phyloP scores from a whole-genome alignment of 92 coral and sea anemone genomes.

The Parazoanthus darwini region DNA sequence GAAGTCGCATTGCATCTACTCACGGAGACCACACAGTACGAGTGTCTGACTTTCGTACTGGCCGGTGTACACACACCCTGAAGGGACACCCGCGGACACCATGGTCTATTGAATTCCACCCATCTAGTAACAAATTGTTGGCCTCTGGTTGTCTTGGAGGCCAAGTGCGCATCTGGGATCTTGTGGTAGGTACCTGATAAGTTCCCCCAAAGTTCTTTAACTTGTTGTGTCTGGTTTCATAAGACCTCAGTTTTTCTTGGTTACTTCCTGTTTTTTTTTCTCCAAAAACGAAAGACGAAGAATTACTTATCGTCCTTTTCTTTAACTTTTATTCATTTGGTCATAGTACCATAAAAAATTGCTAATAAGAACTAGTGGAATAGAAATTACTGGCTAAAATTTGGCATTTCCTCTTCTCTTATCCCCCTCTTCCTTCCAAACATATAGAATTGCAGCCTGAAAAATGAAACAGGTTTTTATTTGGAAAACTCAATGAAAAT shows the following conservation, averaged over 20 bases:
- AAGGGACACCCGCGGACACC: slow-evolving; percentile 95
- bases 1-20: slow-evolving; percentile 86
- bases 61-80: slow-evolving; percentile 66
- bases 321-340: background rate
- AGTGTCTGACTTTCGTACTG: slow-evolving; percentile 70
- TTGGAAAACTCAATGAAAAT: too few species aligned
- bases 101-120: slow-evolving; percentile 89
- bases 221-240: too few species aligned
- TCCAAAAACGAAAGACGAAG: background rate
- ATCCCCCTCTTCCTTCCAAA: too few species aligned
- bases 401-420: too few species aligned
- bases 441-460: too few species aligned
- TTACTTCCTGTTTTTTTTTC: background rate
- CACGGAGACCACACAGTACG: slow-evolving; percentile 96
- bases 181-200: slow-evolving; percentile 49
- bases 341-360: too few species aligned
- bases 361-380: too few species aligned
- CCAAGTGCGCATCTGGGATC: slow-evolving; percentile 91
- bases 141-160: slow-evolving; percentile 98
- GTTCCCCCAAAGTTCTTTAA: too few species aligned
- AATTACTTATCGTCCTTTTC: background rate
- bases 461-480: too few species aligned
- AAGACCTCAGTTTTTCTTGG: background rate
- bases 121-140: slow-evolving; percentile 74
- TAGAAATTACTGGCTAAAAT: too few species aligned